Percentiles rank a stretch among this genome's conserved stretches.
Evolutionary conservation across 92 coral and sea anemone species (phyloP).

Genomic region (Heteractis magnifica): DNA sequence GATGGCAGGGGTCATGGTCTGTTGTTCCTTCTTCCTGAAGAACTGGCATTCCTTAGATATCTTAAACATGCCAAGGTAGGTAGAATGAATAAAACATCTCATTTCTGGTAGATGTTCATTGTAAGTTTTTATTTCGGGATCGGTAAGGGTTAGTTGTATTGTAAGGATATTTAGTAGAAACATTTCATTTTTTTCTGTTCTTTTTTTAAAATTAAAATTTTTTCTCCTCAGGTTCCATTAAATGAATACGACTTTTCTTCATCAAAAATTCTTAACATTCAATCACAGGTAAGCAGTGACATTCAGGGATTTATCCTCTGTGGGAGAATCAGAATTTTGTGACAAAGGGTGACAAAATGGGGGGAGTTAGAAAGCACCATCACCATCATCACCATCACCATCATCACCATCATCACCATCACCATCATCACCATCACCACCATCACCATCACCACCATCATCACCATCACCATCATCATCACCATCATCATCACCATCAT

Average conservation of each 20-base stretch:
- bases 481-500: neutral
- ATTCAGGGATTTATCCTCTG: neutral
- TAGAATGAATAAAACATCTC: neutral
- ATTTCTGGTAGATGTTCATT: neutral
- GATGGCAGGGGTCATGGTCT: constrained; percentile 95
- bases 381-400: neutral
- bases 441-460: too few species aligned
- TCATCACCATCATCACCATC: neutral
- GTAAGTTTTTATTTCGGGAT: too few species aligned
- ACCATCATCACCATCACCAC: neutral
- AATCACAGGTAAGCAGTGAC: constrained; percentile 78
- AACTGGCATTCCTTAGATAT: constrained; percentile 88
- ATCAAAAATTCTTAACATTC: constrained; percentile 91
- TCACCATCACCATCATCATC: neutral
- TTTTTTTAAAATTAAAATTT: too few species aligned
- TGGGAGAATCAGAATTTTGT: neutral
- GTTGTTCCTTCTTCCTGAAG: constrained; percentile 87
- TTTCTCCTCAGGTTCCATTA: constrained; percentile 74
- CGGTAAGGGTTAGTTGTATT: neutral
- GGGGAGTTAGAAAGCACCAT: neutral
- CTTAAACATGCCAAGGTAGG: constrained; percentile 94
- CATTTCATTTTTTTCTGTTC: too few species aligned
- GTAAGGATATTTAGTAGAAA: neutral
- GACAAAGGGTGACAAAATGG: neutral
- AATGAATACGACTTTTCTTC: constrained; percentile 95